These are phyloP conservation scores for Hetaerina titia DNA, from an alignment of 2,888 invertebrate species.

Conservation along the genomic window DNA sequence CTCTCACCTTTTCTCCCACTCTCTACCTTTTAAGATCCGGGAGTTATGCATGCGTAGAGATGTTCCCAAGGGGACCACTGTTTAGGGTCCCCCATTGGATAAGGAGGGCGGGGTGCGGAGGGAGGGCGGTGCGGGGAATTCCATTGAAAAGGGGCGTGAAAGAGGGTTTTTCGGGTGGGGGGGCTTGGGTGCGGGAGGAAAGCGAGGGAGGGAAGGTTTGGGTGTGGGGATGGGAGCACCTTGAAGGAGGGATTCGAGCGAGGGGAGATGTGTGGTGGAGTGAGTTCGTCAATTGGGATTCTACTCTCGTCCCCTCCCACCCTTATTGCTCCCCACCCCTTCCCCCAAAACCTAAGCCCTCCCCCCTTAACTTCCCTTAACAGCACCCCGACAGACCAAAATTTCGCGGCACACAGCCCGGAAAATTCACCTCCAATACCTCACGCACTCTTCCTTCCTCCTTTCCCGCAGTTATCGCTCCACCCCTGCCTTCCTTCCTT, in stretches of 20 bases:
- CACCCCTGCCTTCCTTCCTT: background rate
- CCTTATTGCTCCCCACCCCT: slow-evolving; percentile 8
- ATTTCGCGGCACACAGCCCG: slow-evolving; percentile 63
- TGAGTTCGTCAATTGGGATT: slow-evolving; percentile 48
- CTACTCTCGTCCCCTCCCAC: slow-evolving; percentile 8
- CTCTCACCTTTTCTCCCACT: background rate
- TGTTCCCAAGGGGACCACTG: slow-evolving; percentile 45
- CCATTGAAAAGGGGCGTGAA: slow-evolving; percentile 48
- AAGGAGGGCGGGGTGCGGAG: background rate
- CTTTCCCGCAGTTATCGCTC: background rate
- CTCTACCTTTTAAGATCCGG: slow-evolving; percentile 47
- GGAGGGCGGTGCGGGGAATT: background rate
- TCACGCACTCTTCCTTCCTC: background rate
- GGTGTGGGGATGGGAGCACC: background rate
- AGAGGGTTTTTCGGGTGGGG: background rate
- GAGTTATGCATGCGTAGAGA: slow-evolving; percentile 52
- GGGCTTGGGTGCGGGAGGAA: background rate
- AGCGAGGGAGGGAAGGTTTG: background rate
- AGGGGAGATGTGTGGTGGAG: background rate
- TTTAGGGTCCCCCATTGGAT: slow-evolving; percentile 18
- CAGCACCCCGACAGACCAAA: slow-evolving; percentile 28
- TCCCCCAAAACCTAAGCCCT: background rate
- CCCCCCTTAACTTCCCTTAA: background rate
- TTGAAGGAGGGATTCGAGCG: background rate
- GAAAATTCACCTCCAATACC: slow-evolving; percentile 65